Conservation (phyloP, 2,888 invertebrate genomes). For the Leptinotarsa rubiginosa region DNA sequence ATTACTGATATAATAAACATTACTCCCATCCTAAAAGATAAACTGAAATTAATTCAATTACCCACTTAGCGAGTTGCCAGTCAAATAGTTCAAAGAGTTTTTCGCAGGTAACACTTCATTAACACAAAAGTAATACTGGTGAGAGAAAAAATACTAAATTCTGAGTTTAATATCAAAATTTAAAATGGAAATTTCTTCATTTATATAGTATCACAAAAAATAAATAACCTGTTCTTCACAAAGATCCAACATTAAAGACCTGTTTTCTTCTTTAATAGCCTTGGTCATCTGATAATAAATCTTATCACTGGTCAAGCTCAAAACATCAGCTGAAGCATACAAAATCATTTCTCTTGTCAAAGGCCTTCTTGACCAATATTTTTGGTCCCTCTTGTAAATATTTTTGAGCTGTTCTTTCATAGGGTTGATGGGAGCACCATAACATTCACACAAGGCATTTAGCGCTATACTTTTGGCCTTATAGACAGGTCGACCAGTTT, state of each 20-base stretch:
- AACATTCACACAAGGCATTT: constrained; percentile 90
- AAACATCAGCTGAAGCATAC: constrained; percentile 90
- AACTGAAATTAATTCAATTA: too few relatives aligned
- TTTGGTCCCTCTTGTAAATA: constrained; percentile 80
- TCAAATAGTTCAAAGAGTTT: too few relatives aligned
- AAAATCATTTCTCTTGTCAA: constrained; percentile 91
- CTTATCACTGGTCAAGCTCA: constrained; percentile 87
- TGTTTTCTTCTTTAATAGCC: constrained; percentile 78
- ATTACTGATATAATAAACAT: too few relatives aligned
- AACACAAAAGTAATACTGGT: too few relatives aligned
- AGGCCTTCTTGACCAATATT: constrained; percentile 89
- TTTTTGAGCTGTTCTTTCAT: constrained; percentile 91
- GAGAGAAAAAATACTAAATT: too few relatives aligned
- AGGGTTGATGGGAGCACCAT: constrained; percentile 89
- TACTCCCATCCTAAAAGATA: too few relatives aligned
- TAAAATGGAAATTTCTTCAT: neutral
- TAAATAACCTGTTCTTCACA: constrained; percentile 81
- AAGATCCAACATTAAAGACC: constrained; percentile 81
- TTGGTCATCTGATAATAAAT: constrained; percentile 80
- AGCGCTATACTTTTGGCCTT: constrained; percentile 94
- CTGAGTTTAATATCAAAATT: neutral
- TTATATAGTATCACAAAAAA: constrained; percentile 10
- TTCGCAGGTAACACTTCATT: too few relatives aligned
- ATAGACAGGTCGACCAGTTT: constrained; percentile 90
- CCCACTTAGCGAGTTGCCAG: too few relatives aligned